Evolutionary conservation across 1,140 invertebrate genomes (phyloP).

Genomic region (Tachypleus tridentatus): DNA sequence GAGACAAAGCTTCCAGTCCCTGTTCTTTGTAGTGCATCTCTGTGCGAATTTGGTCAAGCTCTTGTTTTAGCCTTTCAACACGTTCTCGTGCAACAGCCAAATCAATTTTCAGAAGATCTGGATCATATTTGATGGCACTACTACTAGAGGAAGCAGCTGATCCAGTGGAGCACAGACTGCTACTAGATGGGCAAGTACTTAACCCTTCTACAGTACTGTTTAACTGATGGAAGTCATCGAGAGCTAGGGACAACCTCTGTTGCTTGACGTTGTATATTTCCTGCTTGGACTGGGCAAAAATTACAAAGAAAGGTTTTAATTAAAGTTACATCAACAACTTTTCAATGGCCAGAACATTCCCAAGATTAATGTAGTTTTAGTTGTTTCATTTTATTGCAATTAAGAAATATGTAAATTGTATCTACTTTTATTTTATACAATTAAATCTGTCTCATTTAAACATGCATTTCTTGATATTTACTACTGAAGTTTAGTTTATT

Average conservation of each 20-base stretch:
- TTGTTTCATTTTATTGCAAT: too few relatives aligned
- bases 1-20: slow-evolving; percentile 79
- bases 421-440: too few relatives aligned
- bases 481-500: too few relatives aligned
- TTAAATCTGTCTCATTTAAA: too few relatives aligned
- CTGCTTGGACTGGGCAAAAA: slow-evolving; percentile 63
- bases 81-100: slow-evolving; percentile 74
- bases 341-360: too few relatives aligned
- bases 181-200: slow-evolving; percentile 20
- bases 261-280: slow-evolving; percentile 93
- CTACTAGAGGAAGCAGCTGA: slow-evolving; percentile 58
- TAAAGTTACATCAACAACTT: too few relatives aligned
- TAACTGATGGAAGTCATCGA: slow-evolving; percentile 91
- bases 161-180: slow-evolving; percentile 18
- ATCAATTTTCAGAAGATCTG: slow-evolving; percentile 82
- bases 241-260: slow-evolving; percentile 76
- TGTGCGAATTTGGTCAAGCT: slow-evolving; percentile 78
- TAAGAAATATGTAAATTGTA: too few relatives aligned
- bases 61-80: slow-evolving; percentile 74
- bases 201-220: slow-evolving; percentile 68
- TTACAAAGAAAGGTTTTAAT: too few relatives aligned
- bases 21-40: slow-evolving; percentile 84
- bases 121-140: slow-evolving; percentile 83
- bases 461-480: too few relatives aligned
- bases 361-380: too few relatives aligned